A percentile compares a stretch with the other conserved stretches of the same genome.
These are phyloP conservation scores for Anisognathus igniventris DNA, from an alignment of 2,797 vertebrate species.

Conservation along the genomic window DNA sequence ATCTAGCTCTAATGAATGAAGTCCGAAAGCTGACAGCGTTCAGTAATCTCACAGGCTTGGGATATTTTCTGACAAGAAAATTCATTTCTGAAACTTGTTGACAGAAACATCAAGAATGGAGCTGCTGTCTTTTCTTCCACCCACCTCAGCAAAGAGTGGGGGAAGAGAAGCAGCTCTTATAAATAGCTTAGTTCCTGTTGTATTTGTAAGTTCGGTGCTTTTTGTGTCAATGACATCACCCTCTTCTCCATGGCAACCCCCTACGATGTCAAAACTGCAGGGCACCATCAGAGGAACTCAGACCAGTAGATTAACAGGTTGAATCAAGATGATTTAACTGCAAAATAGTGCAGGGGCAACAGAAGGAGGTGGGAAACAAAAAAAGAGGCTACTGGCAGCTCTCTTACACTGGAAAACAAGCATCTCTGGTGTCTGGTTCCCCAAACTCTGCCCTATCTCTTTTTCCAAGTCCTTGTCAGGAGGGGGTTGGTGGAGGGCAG, in stretches of 20 bases:
- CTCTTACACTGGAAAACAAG: background rate
- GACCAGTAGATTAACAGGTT: conserved; percentile 54
- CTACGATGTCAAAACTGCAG: conserved; percentile 73
- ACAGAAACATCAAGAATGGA: conserved; percentile 41
- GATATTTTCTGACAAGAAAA: conserved; percentile 30
- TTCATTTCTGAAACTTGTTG: conserved; percentile 35
- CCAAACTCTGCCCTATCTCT: background rate
- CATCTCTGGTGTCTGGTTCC: background rate
- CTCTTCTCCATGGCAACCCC: conserved; percentile 80
- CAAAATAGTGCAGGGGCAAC: background rate
- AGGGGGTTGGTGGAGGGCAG: conserved; percentile 27
- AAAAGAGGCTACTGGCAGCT: background rate
- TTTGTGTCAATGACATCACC: conserved; percentile 79
- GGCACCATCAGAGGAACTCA: conserved; percentile 64
- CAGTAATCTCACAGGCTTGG: background rate
- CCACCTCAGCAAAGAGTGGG: conserved; percentile 25
- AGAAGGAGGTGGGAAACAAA: background rate
- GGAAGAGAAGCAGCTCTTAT: conserved; percentile 59
- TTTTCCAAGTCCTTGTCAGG: background rate
- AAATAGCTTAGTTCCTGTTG: conserved; percentile 75
- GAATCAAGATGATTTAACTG: conserved; percentile 61
- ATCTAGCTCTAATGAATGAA: conserved; percentile 5
- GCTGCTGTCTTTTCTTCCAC: conserved; percentile 43
- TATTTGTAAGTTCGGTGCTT: conserved; percentile 78
- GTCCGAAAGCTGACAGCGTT: background rate